Evolutionary conservation across 37 sponge, comb jelly and placozoan species (phyloP), one percentile per base, ranked within the genome.

Genomic region (Haliclona indistincta): DNA sequence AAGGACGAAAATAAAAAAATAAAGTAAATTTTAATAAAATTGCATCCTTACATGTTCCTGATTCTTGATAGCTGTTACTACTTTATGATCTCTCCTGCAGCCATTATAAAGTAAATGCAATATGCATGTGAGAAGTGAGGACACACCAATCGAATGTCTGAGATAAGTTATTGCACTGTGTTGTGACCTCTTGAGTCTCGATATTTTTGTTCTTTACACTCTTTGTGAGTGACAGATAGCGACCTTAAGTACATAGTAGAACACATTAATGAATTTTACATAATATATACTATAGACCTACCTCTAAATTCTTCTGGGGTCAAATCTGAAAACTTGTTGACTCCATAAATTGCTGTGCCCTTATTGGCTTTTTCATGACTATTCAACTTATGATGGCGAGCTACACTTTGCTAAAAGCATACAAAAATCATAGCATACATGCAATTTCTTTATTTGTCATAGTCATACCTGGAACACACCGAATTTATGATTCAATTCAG

Each of bases 311-410:
- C 94, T 20, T 82, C 75, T 35, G 52, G 76, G 1, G 94, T 94
- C 37, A 85, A 68, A 74, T 94, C 94, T n/a, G 94, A 89, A 63
- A 94, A 94, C 25, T 78, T 72, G 64, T 90, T 94, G 17, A 94
- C 76, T 15, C 94, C 94, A 63, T 81, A 94, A 28, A 69, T 52
- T 1, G 92, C 87, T 29, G 60, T 54, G 25, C 86, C 91, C 23
- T 70, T 64, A 43, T 61, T 26, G 33, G 56, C 4, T 20, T 49
- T 28, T 43, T 89, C 90, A 43, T 70, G 52, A 5, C n/a, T n/a
- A 55, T 90, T 90, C 63, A 90, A 47, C 19, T 35, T 10, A 29
- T 77, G 32, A 0, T 90, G 91, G 5, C 86, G 64, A 15, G 33
- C 28, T 2, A 90, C 78, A 66, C 91, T 90, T 54, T 76, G 73